Percentiles rank a stretch among this genome's conserved stretches.
Evolutionary conservation across 2,797 vertebrate genomes (phyloP).

Genomic region (Ptychobarbus kaznakovi): DNA sequence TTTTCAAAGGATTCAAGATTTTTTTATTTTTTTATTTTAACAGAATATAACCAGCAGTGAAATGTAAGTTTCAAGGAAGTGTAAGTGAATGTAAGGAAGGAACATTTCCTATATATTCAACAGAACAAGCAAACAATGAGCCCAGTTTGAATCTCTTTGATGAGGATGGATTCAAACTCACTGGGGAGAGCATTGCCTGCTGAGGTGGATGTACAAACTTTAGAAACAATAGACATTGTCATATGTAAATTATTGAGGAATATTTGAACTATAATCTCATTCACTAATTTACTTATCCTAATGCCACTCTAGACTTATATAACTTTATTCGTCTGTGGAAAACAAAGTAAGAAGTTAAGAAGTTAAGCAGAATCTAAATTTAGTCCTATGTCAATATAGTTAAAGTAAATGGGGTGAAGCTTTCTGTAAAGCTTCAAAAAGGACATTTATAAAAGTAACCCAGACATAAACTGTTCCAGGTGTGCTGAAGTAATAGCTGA

Average conservation of each 20-base stretch:
- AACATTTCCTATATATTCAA: neutral
- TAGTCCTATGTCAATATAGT: neutral
- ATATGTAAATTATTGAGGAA: neutral
- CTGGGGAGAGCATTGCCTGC: neutral
- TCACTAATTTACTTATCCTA: neutral
- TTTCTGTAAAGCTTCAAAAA: neutral
- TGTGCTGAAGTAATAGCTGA: neutral
- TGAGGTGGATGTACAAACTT: neutral
- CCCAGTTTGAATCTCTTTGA: neutral
- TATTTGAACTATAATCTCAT: neutral
- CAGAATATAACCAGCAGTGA: too few relatives aligned
- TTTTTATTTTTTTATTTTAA: too few relatives aligned
- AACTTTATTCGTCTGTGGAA: neutral
- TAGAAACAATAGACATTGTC: neutral
- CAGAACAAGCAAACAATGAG: neutral
- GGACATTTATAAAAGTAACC: neutral
- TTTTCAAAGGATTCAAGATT: neutral
- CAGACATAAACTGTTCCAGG: neutral
- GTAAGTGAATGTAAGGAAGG: neutral
- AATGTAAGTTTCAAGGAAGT: too few relatives aligned
- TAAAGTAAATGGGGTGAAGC: neutral
- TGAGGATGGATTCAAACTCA: neutral
- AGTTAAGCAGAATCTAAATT: neutral
- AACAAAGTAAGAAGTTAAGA: neutral
- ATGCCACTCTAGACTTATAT: neutral